Evolutionary conservation across 2,113 vertebrate genomes (phyloP), one percentile per base, ranked within the genome.

Genomic region (Neolamprologus cancellatus): DNA sequence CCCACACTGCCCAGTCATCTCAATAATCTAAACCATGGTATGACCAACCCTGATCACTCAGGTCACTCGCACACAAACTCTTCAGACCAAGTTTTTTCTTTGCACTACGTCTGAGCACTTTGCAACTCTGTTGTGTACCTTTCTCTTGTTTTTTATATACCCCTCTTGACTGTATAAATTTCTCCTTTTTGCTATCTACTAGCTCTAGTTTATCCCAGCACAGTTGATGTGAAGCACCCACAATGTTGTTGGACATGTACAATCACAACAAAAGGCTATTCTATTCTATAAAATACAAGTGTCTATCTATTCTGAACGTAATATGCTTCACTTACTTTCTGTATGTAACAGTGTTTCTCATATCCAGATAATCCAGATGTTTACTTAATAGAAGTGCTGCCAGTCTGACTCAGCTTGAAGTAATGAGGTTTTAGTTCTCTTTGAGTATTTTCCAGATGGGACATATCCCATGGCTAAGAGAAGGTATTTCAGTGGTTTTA

Each of bases 21-120:
- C 23, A 55, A 14, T 55, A 55, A 55, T 55, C 53, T 18, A 32
- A 0, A 0, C 28, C 55, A 59, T 59, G 28, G 15, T 6, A 30
- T 59, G 5, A 55, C 4, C 13, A 55, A 55, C 20, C 28, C 25
- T 9, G 25, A 30, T 59, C 55, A 10, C 55, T 10, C 28, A 32
- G 55, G 28, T 59, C 15, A 59, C 55, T 59, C 55, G 18, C 55
- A 32, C 55, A 18, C 28, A 59, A 59, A 59, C 28, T 59, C 55
- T 1, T 59, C 28, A 59, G 28, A 30, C 55, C 28, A 32, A 59
- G 28, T 32, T 0, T 59, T 59, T 59, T 32, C 8, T 59, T 59
- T 18, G 55, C 55, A 10, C 55, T 4, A 59, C 15, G 2, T 59
- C 55, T 30, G 15, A 59, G 55, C 15, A 4, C 57, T 61, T 61